Evolutionary conservation across 2,113 vertebrate genomes (phyloP), one percentile per base, ranked within the genome.

Genomic region (Psittacula cyanocephala): DNA sequence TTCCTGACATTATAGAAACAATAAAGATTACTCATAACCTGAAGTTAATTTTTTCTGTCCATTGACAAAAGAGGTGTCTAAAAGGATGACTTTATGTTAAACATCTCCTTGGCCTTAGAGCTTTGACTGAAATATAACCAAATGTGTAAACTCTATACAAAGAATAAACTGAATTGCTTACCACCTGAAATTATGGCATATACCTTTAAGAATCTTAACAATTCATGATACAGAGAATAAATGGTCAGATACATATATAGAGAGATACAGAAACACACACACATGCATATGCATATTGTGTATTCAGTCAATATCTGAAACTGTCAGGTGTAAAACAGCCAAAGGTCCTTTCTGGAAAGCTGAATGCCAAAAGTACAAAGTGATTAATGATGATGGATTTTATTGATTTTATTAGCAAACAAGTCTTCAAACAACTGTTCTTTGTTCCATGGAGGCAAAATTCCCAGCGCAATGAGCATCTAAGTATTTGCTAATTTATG

Each of bases 361-460:
- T 31, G 37, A 94, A 96, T 94, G 33, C 20, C 49, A 81, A 86
- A 96, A 83, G 37, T 70, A 81, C 23, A 84, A 52, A 8, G 60
- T 91, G 68, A 93, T 89, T 92, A 85, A 92, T 81, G 43, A 62
- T 68, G 59, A 84, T 85, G 27, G 17, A 50, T 86, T 92, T 89
- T 84, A 92, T 80, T 41, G 49, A 94, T 96, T 90, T 70, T 68
- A 86, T 91, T 89, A 88, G 25, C 55, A 97, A 97, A 84, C 13
- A 83, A 86, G 50, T 67, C 60, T 43, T 81, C 52, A 93, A 93
- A 94, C 35, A 95, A 77, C 27, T 88, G 37, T 64, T 91, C 53
- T 82, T 88, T 96, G 6, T 95, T 92, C 79, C 75, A 25, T 8
- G 10, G 25, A 88, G 50, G n/a, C 46, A 88, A 95, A 92, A 87